Conservation (phyloP, 2,113 vertebrate genomes). For the Bos taurus region DNA sequence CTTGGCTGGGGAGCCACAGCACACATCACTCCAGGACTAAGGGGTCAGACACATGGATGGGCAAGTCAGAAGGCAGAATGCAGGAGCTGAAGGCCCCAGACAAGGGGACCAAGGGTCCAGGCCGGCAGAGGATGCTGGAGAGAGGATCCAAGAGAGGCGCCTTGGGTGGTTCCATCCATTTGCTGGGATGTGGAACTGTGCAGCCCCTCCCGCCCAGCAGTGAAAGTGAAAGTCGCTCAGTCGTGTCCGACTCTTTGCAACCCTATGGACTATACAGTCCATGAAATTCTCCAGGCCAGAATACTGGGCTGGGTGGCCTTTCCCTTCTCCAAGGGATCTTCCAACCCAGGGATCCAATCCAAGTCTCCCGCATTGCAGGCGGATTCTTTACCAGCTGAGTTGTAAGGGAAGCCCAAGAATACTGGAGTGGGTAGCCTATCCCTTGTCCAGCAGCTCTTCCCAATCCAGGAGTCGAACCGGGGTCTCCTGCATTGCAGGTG, state of each 20-base stretch:
- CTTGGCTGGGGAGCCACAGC: neutral
- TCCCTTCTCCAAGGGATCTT: neutral
- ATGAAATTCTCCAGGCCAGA: neutral
- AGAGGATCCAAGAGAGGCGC: neutral
- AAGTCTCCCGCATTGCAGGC: neutral
- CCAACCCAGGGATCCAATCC: neutral
- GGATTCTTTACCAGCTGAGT: neutral
- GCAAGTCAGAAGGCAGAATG: neutral
- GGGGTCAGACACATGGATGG: neutral
- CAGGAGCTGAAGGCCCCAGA: neutral
- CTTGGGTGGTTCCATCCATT: neutral
- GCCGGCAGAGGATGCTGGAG: neutral
- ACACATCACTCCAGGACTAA: neutral
- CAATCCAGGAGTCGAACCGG: neutral
- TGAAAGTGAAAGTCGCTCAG: neutral
- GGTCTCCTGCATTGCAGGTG: neutral
- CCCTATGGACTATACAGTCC: neutral
- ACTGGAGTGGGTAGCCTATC: neutral
- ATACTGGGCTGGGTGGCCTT: neutral
- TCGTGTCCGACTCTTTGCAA: rapidly evolving
- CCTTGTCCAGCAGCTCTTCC: neutral
- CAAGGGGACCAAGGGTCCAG: neutral
- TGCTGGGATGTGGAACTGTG: neutral
- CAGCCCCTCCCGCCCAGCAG: neutral
- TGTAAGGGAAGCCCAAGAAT: neutral